These are phyloP conservation scores for Nycticryphes semicollaris DNA, from an alignment of 2,113 vertebrate species.

Conservation along the genomic window DNA sequence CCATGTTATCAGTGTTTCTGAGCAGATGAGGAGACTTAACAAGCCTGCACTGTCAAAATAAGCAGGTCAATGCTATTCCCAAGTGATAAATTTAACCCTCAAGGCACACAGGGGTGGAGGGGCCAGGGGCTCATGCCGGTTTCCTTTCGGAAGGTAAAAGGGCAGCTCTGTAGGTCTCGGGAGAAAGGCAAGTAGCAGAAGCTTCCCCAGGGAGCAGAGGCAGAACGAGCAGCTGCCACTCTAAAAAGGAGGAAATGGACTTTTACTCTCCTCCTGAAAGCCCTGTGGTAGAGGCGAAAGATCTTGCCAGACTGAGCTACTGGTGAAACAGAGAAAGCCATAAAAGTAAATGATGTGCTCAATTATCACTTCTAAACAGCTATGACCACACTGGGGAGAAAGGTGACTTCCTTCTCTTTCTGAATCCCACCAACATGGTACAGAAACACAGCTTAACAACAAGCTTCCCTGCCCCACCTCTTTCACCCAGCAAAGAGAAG, in stretches of 20 bases:
- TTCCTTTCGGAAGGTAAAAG: background rate
- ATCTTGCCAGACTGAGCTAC: background rate
- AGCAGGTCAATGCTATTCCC: background rate
- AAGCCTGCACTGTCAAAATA: background rate
- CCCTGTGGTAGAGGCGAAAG: background rate
- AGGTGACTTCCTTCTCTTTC: background rate
- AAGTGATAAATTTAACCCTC: background rate
- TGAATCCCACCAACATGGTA: background rate
- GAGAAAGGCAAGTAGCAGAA: background rate
- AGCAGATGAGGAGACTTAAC: background rate
- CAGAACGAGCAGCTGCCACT: background rate
- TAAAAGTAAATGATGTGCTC: background rate
- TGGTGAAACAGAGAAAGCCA: background rate
- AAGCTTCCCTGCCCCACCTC: background rate
- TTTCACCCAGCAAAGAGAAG: background rate
- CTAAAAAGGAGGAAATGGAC: background rate
- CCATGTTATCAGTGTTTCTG: background rate
- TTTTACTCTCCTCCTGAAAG: background rate
- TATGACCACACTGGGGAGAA: background rate
- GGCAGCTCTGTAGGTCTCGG: background rate
- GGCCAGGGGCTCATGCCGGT: fast-evolving
- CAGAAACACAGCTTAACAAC: background rate
- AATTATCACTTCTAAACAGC: background rate
- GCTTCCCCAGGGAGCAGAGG: background rate
- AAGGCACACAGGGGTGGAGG: background rate